Evolutionary conservation across 1,140 invertebrate species (phyloP).

Genomic region (Metaphire vulgaris): DNA sequence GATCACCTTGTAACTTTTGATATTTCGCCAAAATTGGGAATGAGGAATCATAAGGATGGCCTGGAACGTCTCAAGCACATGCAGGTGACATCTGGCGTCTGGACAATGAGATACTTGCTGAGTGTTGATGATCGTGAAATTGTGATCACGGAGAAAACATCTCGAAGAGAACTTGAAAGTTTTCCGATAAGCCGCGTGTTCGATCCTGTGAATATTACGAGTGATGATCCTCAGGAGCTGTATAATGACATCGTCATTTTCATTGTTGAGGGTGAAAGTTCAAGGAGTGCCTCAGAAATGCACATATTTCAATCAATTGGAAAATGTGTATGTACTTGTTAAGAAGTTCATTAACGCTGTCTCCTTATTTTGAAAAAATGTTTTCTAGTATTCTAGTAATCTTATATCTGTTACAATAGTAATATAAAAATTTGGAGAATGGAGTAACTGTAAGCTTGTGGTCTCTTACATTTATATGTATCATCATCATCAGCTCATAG

Average conservation of each 20-base stretch:
- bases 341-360: too few relatives aligned
- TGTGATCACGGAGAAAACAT: not conserved
- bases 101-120: not conserved
- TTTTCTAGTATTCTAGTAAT: too few relatives aligned
- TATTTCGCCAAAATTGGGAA: not conserved
- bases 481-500: too few relatives aligned
- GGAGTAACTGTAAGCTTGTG: too few relatives aligned
- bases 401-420: too few relatives aligned
- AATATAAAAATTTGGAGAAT: too few relatives aligned
- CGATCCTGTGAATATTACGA: not conserved
- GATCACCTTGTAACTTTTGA: not conserved
- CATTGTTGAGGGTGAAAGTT: not conserved
- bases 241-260: not conserved
- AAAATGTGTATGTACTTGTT: not conserved
- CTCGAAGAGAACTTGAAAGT: not conserved
- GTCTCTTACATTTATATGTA: too few relatives aligned
- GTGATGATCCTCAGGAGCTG: not conserved
- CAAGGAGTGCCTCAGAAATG: not conserved
- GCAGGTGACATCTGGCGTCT: not conserved
- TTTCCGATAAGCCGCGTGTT: not conserved
- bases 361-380: too few relatives aligned
- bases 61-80: not conserved
- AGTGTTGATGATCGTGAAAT: not conserved
- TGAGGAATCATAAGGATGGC: not conserved
- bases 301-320: not conserved